A percentile compares a stretch with the other conserved stretches of the same genome.
phyloP scores from a whole-genome alignment of 2,113 vertebrate species.

The Calyptomena viridis region DNA sequence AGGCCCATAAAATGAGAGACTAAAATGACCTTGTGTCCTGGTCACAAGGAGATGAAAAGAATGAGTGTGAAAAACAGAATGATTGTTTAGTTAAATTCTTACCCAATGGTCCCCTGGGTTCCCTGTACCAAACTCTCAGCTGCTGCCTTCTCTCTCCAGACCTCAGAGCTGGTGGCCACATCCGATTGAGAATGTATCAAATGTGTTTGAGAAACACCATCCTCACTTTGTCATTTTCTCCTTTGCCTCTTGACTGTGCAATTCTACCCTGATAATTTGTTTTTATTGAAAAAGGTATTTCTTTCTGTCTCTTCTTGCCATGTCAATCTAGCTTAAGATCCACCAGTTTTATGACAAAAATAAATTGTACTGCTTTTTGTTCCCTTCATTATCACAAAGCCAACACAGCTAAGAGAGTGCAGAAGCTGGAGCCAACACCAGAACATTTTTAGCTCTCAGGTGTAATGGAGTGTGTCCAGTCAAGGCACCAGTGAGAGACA shows the following conservation, averaged over 20 bases:
- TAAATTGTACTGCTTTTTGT: not conserved
- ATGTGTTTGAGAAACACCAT: not conserved
- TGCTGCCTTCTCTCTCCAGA: not conserved
- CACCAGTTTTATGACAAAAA: not conserved
- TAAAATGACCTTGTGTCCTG: not conserved
- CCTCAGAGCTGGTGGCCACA: not conserved
- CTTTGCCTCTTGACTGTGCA: not conserved
- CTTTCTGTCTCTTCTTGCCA: not conserved
- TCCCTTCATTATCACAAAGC: not conserved
- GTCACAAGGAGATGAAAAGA: not conserved
- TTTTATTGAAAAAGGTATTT: not conserved
- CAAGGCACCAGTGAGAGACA: not conserved
- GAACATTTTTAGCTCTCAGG: not conserved
- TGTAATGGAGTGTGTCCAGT: not conserved
- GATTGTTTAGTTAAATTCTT: not conserved
- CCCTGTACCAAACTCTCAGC: not conserved
- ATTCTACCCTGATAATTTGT: not conserved
- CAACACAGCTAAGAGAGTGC: not conserved
- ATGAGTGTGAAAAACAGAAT: not conserved
- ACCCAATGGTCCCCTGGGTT: not conserved
- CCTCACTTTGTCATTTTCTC: not conserved
- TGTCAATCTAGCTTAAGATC: not conserved
- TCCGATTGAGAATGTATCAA: not conserved
- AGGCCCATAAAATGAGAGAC: not conserved
- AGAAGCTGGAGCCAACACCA: not conserved